phyloP scores from a whole-genome alignment of 2,888 invertebrate genomes.

The Dioctria rufipes region DNA sequence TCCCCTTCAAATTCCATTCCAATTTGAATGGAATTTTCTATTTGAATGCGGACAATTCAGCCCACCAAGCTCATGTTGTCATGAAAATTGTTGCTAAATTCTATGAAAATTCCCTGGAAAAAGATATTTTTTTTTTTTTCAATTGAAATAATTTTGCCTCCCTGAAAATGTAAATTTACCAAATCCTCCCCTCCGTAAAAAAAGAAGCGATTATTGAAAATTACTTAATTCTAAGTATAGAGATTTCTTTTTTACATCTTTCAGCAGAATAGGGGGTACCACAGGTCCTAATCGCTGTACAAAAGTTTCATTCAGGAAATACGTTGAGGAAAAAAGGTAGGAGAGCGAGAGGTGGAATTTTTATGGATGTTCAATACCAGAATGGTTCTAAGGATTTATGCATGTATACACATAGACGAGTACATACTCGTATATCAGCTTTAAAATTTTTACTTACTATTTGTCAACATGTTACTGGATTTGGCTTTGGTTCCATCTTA shows the following conservation, averaged over 20 bases:
- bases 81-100: not conserved
- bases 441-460: no score
- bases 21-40: not conserved
- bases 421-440: no score
- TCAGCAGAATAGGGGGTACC: not conserved
- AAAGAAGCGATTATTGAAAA: not conserved
- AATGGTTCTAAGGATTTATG: no score
- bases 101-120: not conserved
- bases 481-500: no score
- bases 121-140: not conserved
- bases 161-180: not conserved
- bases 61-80: not conserved
- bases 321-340: no score
- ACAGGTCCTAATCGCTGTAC: no score
- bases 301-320: no score
- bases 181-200: not conserved
- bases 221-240: not conserved
- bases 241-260: not conserved
- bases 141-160: not conserved
- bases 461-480: no score
- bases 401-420: no score
- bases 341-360: no score
- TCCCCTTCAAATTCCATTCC: slow-evolving; percentile 2
- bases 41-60: not conserved
- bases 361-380: no score